phyloP scores from a whole-genome alignment of 35 echinoderm and acorn worm genomes.

The Apostichopus parvimensis region DNA sequence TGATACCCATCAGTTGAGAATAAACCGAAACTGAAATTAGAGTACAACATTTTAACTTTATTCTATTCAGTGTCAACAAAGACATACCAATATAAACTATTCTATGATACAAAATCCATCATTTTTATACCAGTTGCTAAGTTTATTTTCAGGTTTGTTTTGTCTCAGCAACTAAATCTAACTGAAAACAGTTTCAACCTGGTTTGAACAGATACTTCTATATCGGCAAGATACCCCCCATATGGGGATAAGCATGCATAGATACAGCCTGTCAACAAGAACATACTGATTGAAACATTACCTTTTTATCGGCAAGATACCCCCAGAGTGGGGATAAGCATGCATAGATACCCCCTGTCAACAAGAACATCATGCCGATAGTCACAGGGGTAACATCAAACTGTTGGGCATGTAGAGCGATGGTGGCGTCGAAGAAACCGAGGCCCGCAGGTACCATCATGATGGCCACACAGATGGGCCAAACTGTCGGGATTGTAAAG shows the following conservation, averaged over 20 bases:
- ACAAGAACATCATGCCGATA: conserved; percentile 33
- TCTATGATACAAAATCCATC: too few species aligned
- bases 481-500: conserved; percentile 19
- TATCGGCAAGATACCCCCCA: conserved; percentile 60
- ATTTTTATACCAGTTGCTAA: too few species aligned
- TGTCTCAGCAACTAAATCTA: too few species aligned
- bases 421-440: conserved; percentile 52
- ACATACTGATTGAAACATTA: neutral
- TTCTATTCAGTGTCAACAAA: too few species aligned
- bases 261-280: conserved; percentile 32
- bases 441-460: conserved; percentile 18
- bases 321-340: conserved; percentile 46
- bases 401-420: conserved; percentile 34
- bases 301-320: conserved; percentile 58
- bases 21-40: too few species aligned
- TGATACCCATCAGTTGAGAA: too few species aligned
- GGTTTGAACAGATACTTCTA: conserved; percentile 19
- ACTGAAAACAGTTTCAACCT: neutral
- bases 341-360: conserved; percentile 43
- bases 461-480: conserved; percentile 40
- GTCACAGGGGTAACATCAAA: conserved; percentile 16
- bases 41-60: too few species aligned
- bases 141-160: too few species aligned
- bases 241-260: conserved; percentile 28
- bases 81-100: too few species aligned